phyloP scores from a whole-genome alignment of 2,888 invertebrate genomes.

The Adelognathus sp. region DNA sequence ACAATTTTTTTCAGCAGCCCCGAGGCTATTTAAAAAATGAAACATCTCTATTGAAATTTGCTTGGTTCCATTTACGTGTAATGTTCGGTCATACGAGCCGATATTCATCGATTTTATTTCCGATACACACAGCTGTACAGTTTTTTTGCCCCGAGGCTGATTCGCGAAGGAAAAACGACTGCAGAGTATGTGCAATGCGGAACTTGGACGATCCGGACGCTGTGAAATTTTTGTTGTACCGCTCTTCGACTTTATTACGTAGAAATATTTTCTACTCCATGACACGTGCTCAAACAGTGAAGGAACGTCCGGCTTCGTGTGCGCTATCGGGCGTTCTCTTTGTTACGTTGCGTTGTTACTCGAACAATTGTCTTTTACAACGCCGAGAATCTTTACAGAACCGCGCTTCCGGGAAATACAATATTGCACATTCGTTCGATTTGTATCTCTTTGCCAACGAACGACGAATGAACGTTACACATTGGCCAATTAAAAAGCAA shows the following conservation, averaged over 20 bases:
- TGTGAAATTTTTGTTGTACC: not conserved
- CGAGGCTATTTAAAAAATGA: constrained; percentile 20
- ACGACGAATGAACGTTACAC: not conserved
- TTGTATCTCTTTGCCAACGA: not conserved
- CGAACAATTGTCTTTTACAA: not conserved
- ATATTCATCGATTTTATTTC: not conserved
- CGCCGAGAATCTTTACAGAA: not conserved
- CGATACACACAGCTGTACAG: not conserved
- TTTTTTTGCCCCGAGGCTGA: not conserved
- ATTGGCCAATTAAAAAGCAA: not conserved
- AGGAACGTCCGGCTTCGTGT: not conserved
- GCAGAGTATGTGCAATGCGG: not conserved
- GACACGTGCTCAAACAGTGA: not conserved
- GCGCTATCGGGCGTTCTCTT: not conserved
- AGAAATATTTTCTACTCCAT: not conserved
- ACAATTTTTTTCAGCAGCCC: not conserved
- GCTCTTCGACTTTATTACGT: not conserved
- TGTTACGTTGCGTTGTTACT: not conserved
- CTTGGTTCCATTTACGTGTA: not conserved
- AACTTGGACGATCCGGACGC: not conserved
- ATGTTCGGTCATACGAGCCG: not conserved
- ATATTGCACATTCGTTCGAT: not conserved
- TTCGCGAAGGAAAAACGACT: not conserved
- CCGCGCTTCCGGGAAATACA: not conserved
- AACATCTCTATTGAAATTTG: constrained; percentile 16